Base-by-base conservation (phyloP, 2,797 vertebrate genomes). In the Heliangelus exortis region DNA sequence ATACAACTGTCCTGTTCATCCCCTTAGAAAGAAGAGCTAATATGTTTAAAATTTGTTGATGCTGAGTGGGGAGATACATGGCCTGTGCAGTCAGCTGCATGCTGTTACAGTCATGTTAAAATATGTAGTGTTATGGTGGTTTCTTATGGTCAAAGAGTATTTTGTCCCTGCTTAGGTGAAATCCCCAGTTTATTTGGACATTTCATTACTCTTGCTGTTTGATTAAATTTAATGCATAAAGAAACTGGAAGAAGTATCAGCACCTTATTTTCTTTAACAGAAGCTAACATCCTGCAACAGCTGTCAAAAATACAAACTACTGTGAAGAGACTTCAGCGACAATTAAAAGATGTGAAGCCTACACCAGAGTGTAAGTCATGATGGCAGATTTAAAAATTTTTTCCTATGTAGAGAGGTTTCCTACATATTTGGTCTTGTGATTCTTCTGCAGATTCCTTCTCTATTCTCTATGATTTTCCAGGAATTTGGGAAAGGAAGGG, bases 301-400 rank as follows among this genome's bases (percentile, higher is more conserved):
- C 96, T 99, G 23, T 93, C 97, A 92, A 99, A 98, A 97, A 98
- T 99, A 95, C 97, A 97, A 82, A 98, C 97, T 58, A 97, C 97
- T 15, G 98, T 99, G 79, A 98, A 96, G 86, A 98, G 92, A 89
- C 98, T 99, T 96, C 98, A 99, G 91, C 97, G 90, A 84, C 98
- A 99, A 53, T 97, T 99, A 72, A 98, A 94, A 92, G 98, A 99
- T 74, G 98, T 98, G 85, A 99, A 98, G 83, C 98, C 98, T 39
- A 98, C 98, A 88, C 97, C 98, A 66, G 97, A 98, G 53, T 97
- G 99, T 99, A 98, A 98, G 99, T 95, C 4, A 17, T 16, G 9
- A 47, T 15, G 2, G 29, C 29, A 23, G 15, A 75, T 86, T 57
- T 86, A 10, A 87, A 71, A 85, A 31, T 13, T 2, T 31, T 79